Conservation (phyloP, 2,797 vertebrate species). For the Acanthurus tractus region DNA sequence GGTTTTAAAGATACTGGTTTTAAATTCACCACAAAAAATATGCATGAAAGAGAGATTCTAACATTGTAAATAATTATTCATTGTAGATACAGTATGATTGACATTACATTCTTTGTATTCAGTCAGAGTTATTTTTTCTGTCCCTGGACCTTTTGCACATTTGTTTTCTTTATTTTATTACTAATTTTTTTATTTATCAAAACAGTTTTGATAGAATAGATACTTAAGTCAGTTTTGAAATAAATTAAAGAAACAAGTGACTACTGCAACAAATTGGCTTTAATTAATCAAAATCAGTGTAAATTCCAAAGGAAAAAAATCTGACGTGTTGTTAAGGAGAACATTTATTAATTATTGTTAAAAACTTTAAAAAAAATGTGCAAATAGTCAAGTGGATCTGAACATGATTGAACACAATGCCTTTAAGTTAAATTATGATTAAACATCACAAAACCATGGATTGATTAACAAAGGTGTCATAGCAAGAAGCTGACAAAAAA, state of each 20-base stretch:
- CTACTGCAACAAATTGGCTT: conserved; percentile 8
- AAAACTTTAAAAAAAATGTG: conserved; percentile 11
- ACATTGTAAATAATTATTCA: conserved; percentile 58
- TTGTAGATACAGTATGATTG: conserved; percentile 67
- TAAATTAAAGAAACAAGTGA: conserved; percentile 9
- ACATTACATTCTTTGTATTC: conserved; percentile 44
- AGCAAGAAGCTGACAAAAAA: neutral
- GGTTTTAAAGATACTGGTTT: conserved; percentile 33
- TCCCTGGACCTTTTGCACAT: conserved; percentile 43
- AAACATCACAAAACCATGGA: neutral
- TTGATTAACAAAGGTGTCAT: neutral
- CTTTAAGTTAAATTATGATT: neutral
- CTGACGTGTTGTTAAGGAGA: neutral
- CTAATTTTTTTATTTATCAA: conserved; percentile 9
- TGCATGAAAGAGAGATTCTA: conserved; percentile 61
- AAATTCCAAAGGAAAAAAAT: conserved; percentile 6
- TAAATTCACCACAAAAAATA: conserved; percentile 23
- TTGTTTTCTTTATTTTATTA: conserved; percentile 11
- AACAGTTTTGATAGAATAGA: conserved; percentile 7
- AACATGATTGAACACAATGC: neutral
- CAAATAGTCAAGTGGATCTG: conserved; percentile 17
- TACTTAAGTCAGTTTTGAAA: neutral
- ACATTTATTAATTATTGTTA: neutral
- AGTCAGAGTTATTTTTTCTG: conserved; percentile 26
- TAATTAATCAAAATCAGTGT: conserved; percentile 1